Evolutionary conservation across 2,888 invertebrate genomes (phyloP).

Genomic region (Timema podura): DNA sequence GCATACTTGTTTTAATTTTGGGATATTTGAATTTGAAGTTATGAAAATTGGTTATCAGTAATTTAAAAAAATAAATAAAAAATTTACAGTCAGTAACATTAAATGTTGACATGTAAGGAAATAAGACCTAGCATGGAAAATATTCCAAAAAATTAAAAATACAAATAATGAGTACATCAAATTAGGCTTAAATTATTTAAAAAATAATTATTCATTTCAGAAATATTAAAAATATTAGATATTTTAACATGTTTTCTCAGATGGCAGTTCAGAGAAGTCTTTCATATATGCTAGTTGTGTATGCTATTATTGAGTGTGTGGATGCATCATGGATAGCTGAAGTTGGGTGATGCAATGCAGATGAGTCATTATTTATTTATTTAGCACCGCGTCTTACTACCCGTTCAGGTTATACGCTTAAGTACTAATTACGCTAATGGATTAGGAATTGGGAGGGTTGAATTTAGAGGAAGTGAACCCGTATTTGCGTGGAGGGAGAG

Average conservation of each 20-base stretch:
- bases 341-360: neutral
- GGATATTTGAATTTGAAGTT: neutral
- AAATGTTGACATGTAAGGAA: neutral
- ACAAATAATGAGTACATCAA: neutral
- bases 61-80: neutral
- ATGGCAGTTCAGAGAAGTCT: neutral
- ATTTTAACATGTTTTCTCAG: neutral
- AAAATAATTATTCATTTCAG: neutral
- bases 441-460: too few species aligned
- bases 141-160: neutral
- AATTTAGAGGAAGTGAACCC: too few species aligned
- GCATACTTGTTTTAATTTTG: neutral
- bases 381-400: too few species aligned
- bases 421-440: too few species aligned
- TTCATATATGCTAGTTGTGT: neutral
- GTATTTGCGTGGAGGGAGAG: too few species aligned
- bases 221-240: neutral
- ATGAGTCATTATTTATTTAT: too few species aligned
- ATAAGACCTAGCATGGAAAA: neutral
- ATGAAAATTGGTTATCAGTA: too few species aligned
- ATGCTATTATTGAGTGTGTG: neutral
- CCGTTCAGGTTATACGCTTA: too few species aligned
- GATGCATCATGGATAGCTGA: neutral
- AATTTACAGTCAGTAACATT: neutral
- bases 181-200: neutral